Evolutionary conservation across 2,888 invertebrate genomes (phyloP).

Genomic region (Cenopis cana): DNA sequence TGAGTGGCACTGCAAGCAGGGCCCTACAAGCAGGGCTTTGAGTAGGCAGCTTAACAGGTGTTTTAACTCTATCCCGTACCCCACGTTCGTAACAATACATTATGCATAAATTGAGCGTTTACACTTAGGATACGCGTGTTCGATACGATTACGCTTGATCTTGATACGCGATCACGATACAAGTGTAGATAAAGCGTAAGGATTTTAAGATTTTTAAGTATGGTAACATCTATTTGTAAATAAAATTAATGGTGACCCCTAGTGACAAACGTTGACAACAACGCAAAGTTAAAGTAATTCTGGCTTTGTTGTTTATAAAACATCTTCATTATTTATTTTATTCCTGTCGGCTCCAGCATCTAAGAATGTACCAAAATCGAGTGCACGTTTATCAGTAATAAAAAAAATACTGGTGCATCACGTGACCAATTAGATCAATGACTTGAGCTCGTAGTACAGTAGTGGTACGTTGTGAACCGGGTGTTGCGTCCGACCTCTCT

Average conservation of each 20-base stretch:
- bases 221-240: constrained; percentile 60
- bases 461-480: constrained; percentile 68
- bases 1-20: no score
- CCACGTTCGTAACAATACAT: no score
- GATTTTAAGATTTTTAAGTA: no score
- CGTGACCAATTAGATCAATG: constrained; percentile 74
- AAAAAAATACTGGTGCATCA: constrained; percentile 53
- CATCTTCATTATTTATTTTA: not conserved
- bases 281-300: constrained; percentile 46
- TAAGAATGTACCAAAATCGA: not conserved
- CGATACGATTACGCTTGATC: no score
- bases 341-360: not conserved
- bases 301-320: not conserved
- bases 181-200: no score
- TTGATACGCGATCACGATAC: no score
- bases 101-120: no score
- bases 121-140: no score
- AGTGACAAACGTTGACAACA: not conserved
- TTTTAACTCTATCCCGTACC: no score
- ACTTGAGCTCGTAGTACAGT: constrained; percentile 63
- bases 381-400: not conserved
- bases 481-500: constrained; percentile 62
- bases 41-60: no score
- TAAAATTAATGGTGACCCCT: constrained; percentile 78
- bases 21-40: no score